Evolutionary conservation across 2,113 vertebrate genomes (phyloP), one percentile per base, ranked within the genome.

Genomic region (Lepus timidus): DNA sequence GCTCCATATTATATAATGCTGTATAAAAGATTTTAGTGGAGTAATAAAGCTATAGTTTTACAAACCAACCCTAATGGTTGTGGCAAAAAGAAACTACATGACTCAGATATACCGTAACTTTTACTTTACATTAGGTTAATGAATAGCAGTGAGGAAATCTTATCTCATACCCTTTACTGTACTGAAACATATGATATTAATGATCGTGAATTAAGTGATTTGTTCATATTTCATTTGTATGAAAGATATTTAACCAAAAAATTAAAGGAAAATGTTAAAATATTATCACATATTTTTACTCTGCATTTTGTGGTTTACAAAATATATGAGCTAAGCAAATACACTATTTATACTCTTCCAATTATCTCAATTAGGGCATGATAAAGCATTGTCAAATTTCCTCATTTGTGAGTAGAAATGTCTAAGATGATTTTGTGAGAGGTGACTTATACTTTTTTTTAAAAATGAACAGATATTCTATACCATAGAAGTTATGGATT

Each of bases 21-120:
- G 91, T 64, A 49, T 76, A 97, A 96, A 97, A 79, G 68, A 91
- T 93, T 88, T 97, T 96, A 93, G 71, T 91, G 62, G 68, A 22
- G 8, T 86, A 90, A 97, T 96, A 96, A 97, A 98, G 71, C 68
- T 96, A 74, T 73, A 73, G 36, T 94, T 97, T 98, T 97, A 97
- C 80, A 97, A 98, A 96, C 16, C 80, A 96, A 33, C 51, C 87
- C 27, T 95, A 96, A 94, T 94, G 62, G 25, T 90, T 88, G 51
- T 92, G 19, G 31, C 88, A 88, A 96, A 97, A 95, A 85, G 5
- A 11, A 64, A 61, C 25, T 51, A 39, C 23, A 68, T 65, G 81
- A 65, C 9, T 94, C 51, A 90, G 80, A 91, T 19, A 76, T 96
- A 84, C 76, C 0, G 22, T 95, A 88, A 91, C 73, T 96, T 96